phyloP scores from a whole-genome alignment of 1,140 invertebrate genomes.

The Calliopsis andreniformis region DNA sequence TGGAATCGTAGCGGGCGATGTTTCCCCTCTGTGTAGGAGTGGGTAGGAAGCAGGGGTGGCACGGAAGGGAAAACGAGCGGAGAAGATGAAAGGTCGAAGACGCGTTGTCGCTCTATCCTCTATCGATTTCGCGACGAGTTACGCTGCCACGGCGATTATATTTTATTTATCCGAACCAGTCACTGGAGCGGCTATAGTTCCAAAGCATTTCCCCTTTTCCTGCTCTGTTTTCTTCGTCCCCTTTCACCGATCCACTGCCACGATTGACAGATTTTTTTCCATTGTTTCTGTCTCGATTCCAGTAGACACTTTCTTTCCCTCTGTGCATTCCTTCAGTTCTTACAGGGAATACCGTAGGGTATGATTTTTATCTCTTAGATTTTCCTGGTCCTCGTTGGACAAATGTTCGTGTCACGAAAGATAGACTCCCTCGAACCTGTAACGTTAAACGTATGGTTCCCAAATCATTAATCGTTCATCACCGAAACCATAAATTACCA shows the following conservation, averaged over 20 bases:
- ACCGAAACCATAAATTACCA: too few relatives aligned
- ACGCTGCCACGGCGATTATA: constrained; percentile 51
- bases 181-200: constrained; percentile 35
- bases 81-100: constrained; percentile 28
- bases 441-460: too few relatives aligned
- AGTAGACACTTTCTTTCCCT: too few relatives aligned
- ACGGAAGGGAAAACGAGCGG: background rate
- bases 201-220: constrained; percentile 12
- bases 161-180: constrained; percentile 63
- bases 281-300: too few relatives aligned
- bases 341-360: too few relatives aligned
- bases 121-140: constrained; percentile 58
- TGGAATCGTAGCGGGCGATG: constrained; percentile 19
- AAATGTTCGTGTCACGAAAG: too few relatives aligned
- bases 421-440: too few relatives aligned
- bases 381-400: too few relatives aligned
- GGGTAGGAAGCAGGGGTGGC: background rate
- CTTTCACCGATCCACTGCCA: background rate
- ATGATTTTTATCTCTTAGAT: too few relatives aligned
- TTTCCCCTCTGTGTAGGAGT: background rate
- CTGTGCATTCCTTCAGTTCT: too few relatives aligned
- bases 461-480: too few relatives aligned
- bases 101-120: constrained; percentile 10
- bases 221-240: background rate
- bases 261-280: too few relatives aligned